Evolutionary conservation across 2,888 invertebrate genomes (phyloP).

Genomic region (Psylliodes chrysocephalus): DNA sequence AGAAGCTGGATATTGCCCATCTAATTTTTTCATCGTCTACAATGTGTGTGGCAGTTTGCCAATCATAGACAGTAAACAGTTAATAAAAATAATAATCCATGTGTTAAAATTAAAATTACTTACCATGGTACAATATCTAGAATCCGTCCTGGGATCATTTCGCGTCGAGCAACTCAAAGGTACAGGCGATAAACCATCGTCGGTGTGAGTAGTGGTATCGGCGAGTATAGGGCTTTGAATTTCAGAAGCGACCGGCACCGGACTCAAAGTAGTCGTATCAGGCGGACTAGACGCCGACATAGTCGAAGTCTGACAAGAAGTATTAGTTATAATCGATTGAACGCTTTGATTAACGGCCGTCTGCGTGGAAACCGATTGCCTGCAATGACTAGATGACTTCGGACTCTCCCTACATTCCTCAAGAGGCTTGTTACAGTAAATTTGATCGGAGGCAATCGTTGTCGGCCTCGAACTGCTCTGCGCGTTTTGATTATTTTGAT

Average conservation of each 20-base stretch:
- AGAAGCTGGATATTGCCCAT: too few relatives aligned
- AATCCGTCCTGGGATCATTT: conserved; percentile 56
- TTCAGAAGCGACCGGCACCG: conserved; percentile 75
- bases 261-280: conserved; percentile 87
- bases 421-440: conserved; percentile 2
- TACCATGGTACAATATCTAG: conserved; percentile 63
- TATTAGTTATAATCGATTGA: conserved; percentile 63
- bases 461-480: conserved; percentile 56
- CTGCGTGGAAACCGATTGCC: conserved; percentile 81
- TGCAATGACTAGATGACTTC: conserved; percentile 55
- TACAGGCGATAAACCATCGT: conserved; percentile 63
- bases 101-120: too few relatives aligned
- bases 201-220: conserved; percentile 64
- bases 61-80: too few relatives aligned
- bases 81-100: too few relatives aligned
- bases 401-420: conserved; percentile 25
- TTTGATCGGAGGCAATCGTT: conserved; percentile 68
- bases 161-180: conserved; percentile 62
- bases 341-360: conserved; percentile 70
- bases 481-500: conserved; percentile 45
- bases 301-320: conserved; percentile 64
- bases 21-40: too few relatives aligned
- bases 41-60: too few relatives aligned
- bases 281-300: conserved; percentile 74
- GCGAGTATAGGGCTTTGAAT: conserved; percentile 63